Evolutionary conservation across 2,797 vertebrate genomes (phyloP).

Genomic region (Danionella dracula): DNA sequence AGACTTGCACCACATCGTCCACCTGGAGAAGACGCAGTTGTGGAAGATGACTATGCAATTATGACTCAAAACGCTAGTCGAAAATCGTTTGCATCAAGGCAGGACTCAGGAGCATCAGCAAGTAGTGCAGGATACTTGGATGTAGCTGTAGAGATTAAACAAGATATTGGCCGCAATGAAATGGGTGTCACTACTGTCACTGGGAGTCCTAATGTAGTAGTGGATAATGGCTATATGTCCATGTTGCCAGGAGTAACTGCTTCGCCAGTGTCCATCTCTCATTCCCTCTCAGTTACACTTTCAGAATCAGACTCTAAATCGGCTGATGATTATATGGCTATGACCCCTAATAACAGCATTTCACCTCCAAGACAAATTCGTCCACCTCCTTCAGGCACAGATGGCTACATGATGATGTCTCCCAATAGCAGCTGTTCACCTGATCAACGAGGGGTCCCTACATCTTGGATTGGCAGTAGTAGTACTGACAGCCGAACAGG

Average conservation of each 20-base stretch:
- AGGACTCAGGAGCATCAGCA: slow-evolving; percentile 39
- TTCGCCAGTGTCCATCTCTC: slow-evolving; percentile 58
- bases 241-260: slow-evolving; percentile 74
- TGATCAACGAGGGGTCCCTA: slow-evolving; percentile 59
- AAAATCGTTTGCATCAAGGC: slow-evolving; percentile 59
- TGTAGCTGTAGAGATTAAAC: slow-evolving; percentile 60
- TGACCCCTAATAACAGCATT: slow-evolving; percentile 71
- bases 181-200: slow-evolving; percentile 8
- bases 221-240: slow-evolving; percentile 74
- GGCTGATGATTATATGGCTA: slow-evolving; percentile 75
- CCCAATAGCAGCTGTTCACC: slow-evolving; percentile 74
- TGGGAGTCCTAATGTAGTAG: slow-evolving; percentile 32
- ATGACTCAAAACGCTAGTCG: slow-evolving; percentile 72
- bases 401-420: slow-evolving; percentile 80
- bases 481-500: slow-evolving; percentile 65
- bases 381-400: slow-evolving; percentile 52
- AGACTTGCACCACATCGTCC: slow-evolving; percentile 55
- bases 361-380: slow-evolving; percentile 72
- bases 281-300: slow-evolving; percentile 59
- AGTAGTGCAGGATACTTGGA: slow-evolving; percentile 64
- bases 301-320: slow-evolving; percentile 63
- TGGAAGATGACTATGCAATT: slow-evolving; percentile 73
- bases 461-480: slow-evolving; percentile 62
- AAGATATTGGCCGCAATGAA: slow-evolving; percentile 43
- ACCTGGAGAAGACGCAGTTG: slow-evolving; percentile 56